A percentile compares a stretch with the other conserved stretches of the same genome.
Conservation (phyloP, 2,797 vertebrate species). For the Atherinosoma microstoma region DNA sequence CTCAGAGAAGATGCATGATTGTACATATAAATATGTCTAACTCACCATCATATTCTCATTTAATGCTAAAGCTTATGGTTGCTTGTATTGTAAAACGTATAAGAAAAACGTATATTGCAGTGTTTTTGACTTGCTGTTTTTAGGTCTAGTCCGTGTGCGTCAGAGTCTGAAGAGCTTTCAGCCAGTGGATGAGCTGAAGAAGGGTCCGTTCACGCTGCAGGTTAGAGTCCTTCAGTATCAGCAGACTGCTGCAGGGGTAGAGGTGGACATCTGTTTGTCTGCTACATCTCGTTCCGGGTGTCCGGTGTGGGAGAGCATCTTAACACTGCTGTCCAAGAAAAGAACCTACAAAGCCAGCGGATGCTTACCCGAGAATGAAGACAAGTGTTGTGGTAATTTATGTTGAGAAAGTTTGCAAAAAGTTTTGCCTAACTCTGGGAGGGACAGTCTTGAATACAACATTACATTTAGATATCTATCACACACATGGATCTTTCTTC, state of each 20-base stretch:
- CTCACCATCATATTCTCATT: no score
- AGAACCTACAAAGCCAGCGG: slow-evolving; percentile 7
- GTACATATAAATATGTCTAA: no score
- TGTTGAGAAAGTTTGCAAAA: not conserved
- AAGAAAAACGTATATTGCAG: not conserved
- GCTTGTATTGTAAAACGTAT: not conserved
- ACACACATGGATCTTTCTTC: not conserved
- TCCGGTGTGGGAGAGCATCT: slow-evolving; percentile 73
- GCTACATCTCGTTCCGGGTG: slow-evolving; percentile 50
- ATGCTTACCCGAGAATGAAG: not conserved
- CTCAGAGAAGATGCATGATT: no score
- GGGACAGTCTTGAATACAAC: rapidly evolving
- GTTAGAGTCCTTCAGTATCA: slow-evolving; percentile 67
- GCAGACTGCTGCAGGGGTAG: slow-evolving; percentile 60
- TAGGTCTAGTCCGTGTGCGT: slow-evolving; percentile 67
- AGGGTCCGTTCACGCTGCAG: slow-evolving; percentile 72
- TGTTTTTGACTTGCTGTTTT: slow-evolving; percentile 6
- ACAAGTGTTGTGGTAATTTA: not conserved
- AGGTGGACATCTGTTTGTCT: slow-evolving; percentile 76
- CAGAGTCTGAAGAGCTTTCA: slow-evolving; percentile 71
- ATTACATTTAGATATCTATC: not conserved
- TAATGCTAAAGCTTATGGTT: not conserved
- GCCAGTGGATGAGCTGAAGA: slow-evolving; percentile 81
- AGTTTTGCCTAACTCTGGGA: not conserved
- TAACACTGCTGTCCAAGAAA: slow-evolving; percentile 74